These are phyloP conservation scores for Callithrix jacchus DNA, from an alignment of 2,113 vertebrate species.

Conservation along the genomic window DNA sequence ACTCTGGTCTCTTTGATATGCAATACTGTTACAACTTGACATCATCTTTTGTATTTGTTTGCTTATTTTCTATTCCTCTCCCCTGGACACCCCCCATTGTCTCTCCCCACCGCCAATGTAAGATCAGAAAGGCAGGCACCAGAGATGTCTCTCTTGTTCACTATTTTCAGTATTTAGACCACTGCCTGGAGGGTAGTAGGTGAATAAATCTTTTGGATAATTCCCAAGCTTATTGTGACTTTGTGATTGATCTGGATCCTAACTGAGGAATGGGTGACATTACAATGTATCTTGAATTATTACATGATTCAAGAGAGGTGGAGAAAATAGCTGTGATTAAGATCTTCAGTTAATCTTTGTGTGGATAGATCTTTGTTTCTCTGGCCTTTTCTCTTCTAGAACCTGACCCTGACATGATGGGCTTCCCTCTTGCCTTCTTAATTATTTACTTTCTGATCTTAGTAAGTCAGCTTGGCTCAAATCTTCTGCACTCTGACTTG, in stretches of 20 bases:
- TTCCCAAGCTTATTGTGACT: neutral
- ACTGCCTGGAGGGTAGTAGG: neutral
- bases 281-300: neutral
- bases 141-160: neutral
- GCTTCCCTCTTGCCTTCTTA: neutral
- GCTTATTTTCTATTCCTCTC: neutral
- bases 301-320: neutral
- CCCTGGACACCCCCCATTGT: neutral
- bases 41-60: neutral
- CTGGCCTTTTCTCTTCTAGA: neutral
- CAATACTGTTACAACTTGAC: neutral
- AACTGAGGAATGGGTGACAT: neutral
- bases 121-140: neutral
- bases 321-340: neutral
- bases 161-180: neutral
- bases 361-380: neutral
- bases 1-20: neutral
- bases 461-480: neutral
- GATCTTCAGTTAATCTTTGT: neutral
- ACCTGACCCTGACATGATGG: neutral
- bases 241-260: neutral
- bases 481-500: neutral
- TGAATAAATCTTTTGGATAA: neutral
- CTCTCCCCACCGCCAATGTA: fast-evolving
- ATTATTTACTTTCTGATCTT: neutral